A percentile compares a stretch with the other conserved stretches of the same genome.
Evolutionary conservation across 2,888 invertebrate genomes (phyloP).

Genomic region (Andrena flavipes): DNA sequence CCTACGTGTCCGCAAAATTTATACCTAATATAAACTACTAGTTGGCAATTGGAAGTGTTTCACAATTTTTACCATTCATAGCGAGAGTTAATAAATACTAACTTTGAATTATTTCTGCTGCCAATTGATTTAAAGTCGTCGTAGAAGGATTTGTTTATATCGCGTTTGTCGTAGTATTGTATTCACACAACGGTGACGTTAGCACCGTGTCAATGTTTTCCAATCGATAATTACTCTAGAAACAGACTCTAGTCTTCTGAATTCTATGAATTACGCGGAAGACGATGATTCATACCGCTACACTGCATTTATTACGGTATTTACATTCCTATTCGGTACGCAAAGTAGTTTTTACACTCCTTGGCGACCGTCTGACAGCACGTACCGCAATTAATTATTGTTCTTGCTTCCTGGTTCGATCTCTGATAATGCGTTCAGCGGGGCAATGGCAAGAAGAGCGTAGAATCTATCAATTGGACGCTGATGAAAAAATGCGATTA

Average conservation of each 20-base stretch:
- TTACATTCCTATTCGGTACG: neutral
- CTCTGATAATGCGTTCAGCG: too few relatives aligned
- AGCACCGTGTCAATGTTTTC: conserved; percentile 1
- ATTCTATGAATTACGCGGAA: conserved; percentile 11
- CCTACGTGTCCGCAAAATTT: too few relatives aligned
- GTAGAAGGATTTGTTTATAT: neutral
- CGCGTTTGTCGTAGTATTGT: neutral
- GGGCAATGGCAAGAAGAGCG: neutral
- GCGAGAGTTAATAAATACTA: neutral
- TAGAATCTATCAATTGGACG: neutral
- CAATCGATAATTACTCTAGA: conserved; percentile 1
- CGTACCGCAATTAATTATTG: neutral
- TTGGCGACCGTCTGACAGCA: neutral
- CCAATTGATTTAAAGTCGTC: too few relatives aligned
- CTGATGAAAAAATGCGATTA: conserved; percentile 19
- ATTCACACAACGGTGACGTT: neutral
- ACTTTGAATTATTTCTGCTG: neutral
- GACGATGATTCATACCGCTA: conserved; percentile 16
- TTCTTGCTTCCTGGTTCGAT: neutral
- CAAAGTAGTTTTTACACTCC: neutral
- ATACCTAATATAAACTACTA: too few relatives aligned
- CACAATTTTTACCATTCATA: neutral
- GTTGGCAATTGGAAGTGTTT: too few relatives aligned
- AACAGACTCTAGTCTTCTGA: conserved; percentile 17
- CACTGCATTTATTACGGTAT: neutral